Base-by-base conservation (phyloP, 1,140 invertebrate genomes). In the Limonius californicus region DNA sequence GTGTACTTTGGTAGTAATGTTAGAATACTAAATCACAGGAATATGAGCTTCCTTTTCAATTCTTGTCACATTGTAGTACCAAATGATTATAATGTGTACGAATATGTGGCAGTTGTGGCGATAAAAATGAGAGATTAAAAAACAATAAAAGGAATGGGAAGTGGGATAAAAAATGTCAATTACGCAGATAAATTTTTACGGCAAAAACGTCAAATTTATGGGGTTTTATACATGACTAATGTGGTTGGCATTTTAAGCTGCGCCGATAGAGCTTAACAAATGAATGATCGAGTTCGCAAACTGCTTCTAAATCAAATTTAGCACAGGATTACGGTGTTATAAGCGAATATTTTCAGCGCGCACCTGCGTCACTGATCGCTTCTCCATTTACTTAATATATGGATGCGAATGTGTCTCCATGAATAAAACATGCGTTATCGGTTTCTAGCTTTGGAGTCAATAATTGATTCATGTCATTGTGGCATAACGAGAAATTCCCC, bases 361-460 rank as follows among this genome's bases (percentile, higher is more conserved):
- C 68, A 70, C 68, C 68, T 70, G 68, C 68, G 62, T 57, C 60
- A 53, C 59, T 62, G 66, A 70, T 70, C 68, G 68, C 66, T 70
- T 68, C 60, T 66, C 68, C 61, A 70, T 70, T 70, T 70, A 67
- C 61, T 59, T 70, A 68, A 68, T 66, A 68, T 70, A 66, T 70
- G 62, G 66, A 56, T 57, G 67, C 59, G 68, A 70, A 64, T 66
- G 66, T 63, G 63, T 66, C 63, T 64, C 59, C 63, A 68, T 70
- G 68, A 70, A 70, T 70, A 70, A 68, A 57, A 68, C 66, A 68
- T 70, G 62, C 61, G 16, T 50, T 50, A 50, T 50, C 45, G 45
- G 45, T 50, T 50, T 50, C 45, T 50, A 50, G 45, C 20, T 50
- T 50, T 50, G 7, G 45, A 50, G 16, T 50, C 45, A 50, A 50